phyloP scores from a whole-genome alignment of 2,888 invertebrate species.

The Nemotelus pantherinus region DNA sequence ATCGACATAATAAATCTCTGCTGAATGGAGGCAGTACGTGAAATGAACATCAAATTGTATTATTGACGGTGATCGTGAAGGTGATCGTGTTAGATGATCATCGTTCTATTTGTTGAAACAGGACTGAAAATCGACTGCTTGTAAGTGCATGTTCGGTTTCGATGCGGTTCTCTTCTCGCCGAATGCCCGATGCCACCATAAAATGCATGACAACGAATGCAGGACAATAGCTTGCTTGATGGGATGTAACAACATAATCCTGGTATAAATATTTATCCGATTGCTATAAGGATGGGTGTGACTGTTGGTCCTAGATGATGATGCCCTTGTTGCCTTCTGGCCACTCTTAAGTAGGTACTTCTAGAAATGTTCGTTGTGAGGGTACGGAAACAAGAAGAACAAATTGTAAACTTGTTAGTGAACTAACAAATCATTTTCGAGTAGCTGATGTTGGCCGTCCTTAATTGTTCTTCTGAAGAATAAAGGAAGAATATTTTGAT shows the following conservation, averaged over 20 bases:
- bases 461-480: not conserved
- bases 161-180: constrained; percentile 17
- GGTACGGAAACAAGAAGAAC: constrained; percentile 13
- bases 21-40: constrained; percentile 34
- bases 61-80: constrained; percentile 23
- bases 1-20: constrained; percentile 49
- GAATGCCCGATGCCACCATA: constrained; percentile 31
- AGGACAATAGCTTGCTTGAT: constrained; percentile 41
- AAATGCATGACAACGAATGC: constrained; percentile 34
- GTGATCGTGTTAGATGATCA: constrained; percentile 40
- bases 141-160: constrained; percentile 32
- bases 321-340: not conserved
- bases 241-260: constrained; percentile 48
- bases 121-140: constrained; percentile 31
- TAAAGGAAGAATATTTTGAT: not conserved
- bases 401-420: constrained; percentile 32
- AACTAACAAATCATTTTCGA: constrained; percentile 17
- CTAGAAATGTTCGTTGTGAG: constrained; percentile 1
- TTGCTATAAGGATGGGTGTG: constrained; percentile 34
- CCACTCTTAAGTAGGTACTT: constrained; percentile 13
- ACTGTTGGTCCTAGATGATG: constrained; percentile 15
- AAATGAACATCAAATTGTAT: constrained; percentile 38
- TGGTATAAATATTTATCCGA: constrained; percentile 48
- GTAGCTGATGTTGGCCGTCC: not conserved
- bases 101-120: constrained; percentile 22